Evolutionary conservation across 2,797 vertebrate species (phyloP).

Genomic region (Centroberyx gerrardi): DNA sequence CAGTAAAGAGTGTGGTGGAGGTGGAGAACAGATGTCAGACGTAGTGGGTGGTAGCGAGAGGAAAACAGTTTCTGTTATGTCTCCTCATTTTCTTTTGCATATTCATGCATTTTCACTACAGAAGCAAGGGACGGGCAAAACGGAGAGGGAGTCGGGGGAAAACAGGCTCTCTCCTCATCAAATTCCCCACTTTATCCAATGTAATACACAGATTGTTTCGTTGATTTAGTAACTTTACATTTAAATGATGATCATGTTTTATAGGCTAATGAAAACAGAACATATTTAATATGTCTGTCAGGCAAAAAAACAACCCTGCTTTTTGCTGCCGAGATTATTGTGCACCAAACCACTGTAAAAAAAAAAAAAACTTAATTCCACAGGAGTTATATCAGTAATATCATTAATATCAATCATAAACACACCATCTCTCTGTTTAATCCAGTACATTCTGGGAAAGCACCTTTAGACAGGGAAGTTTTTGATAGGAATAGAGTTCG

Average conservation of each 20-base stretch:
- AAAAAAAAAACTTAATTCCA: too few species aligned
- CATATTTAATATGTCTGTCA: not conserved
- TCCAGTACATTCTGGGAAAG: constrained; percentile 5
- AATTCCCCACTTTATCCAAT: constrained; percentile 25
- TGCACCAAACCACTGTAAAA: too few species aligned
- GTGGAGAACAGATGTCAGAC: constrained; percentile 73
- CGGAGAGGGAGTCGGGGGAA: constrained; percentile 1
- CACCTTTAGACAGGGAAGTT: constrained; percentile 11
- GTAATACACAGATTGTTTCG: not conserved
- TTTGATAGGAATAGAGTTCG: constrained; percentile 36
- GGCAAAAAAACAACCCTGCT: too few species aligned
- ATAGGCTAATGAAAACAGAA: constrained; percentile 1
- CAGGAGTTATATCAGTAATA: too few species aligned
- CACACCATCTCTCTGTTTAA: not conserved
- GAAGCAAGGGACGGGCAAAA: constrained; percentile 17
- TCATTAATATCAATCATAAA: not conserved
- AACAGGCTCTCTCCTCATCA: constrained; percentile 23
- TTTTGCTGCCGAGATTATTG: not conserved
- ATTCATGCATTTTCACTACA: constrained; percentile 59
- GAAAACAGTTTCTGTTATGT: constrained; percentile 62
- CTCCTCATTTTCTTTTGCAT: constrained; percentile 48
- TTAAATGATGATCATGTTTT: not conserved
- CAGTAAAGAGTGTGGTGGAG: constrained; percentile 53
- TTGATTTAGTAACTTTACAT: constrained; percentile 5
- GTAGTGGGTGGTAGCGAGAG: constrained; percentile 61